phyloP scores from a whole-genome alignment of 2,113 vertebrate species.

The Anguilla japonica region DNA sequence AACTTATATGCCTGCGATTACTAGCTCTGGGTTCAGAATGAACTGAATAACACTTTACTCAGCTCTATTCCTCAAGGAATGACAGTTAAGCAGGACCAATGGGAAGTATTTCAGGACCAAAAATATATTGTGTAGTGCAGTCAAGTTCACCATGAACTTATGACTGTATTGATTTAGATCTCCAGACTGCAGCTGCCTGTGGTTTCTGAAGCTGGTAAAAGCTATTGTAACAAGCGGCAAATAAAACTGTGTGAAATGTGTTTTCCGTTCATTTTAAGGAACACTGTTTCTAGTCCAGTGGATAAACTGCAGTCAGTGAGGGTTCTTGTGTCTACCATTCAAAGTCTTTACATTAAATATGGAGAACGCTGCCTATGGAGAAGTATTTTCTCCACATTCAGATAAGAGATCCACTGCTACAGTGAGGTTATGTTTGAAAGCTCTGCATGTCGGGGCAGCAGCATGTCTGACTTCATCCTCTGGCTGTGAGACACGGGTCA shows the following conservation, averaged over 20 bases:
- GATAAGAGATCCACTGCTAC: not conserved
- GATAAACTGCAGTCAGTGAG: too few species aligned
- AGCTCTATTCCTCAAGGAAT: not conserved
- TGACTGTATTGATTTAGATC: not conserved
- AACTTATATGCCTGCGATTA: too few species aligned
- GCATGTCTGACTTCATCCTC: not conserved
- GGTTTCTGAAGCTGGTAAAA: not conserved
- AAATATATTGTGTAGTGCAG: not conserved
- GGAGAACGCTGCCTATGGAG: not conserved
- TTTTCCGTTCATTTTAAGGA: not conserved
- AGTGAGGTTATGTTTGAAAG: not conserved
- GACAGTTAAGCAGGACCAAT: not conserved
- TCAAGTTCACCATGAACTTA: not conserved
- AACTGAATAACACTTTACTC: not conserved
- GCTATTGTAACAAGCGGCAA: not conserved
- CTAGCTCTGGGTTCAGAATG: not conserved
- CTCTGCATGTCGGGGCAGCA: too few species aligned
- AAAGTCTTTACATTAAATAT: not conserved
- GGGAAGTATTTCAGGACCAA: not conserved
- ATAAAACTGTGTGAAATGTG: not conserved
- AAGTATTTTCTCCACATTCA: not conserved
- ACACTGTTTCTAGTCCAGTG: not conserved
- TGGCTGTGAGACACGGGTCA: not conserved
- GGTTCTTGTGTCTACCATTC: too few species aligned
- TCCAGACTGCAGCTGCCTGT: not conserved